phyloP scores from a whole-genome alignment of 2,113 vertebrate genomes.

The Scartelaos histophorus region DNA sequence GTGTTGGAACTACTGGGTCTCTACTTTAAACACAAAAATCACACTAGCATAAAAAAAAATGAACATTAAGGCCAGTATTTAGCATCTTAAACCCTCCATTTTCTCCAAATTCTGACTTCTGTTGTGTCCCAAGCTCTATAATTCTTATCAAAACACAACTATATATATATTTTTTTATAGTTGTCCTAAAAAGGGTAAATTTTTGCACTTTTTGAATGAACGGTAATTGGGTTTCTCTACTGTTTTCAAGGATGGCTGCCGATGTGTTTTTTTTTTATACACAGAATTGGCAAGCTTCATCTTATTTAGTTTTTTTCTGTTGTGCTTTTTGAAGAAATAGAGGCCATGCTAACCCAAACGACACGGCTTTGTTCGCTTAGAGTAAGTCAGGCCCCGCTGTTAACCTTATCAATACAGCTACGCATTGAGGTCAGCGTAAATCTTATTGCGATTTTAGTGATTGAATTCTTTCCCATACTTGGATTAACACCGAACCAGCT shows the following conservation, averaged over 20 bases:
- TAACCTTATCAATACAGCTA: conserved; percentile 27
- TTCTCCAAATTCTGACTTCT: too few relatives aligned
- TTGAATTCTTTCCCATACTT: conserved; percentile 23
- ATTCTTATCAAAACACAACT: too few relatives aligned
- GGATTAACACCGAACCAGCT: conserved; percentile 42
- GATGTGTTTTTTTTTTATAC: not conserved
- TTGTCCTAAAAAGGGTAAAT: too few relatives aligned
- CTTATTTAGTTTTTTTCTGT: not conserved
- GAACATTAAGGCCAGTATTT: too few relatives aligned
- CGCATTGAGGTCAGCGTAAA: conserved; percentile 15
- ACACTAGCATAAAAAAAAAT: too few relatives aligned
- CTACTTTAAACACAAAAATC: too few relatives aligned
- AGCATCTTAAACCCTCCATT: too few relatives aligned
- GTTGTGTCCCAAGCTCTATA: too few relatives aligned
- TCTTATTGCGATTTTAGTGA: conserved; percentile 26
- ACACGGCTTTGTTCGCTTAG: conserved; percentile 31
- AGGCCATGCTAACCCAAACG: conserved; percentile 16
- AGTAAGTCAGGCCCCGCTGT: conserved; percentile 30
- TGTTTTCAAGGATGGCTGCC: not conserved
- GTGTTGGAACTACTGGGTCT: too few relatives aligned
- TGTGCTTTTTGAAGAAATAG: not conserved
- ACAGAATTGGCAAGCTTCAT: not conserved
- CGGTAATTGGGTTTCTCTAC: not conserved
- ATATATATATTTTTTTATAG: too few relatives aligned
- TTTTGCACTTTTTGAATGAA: not conserved